phyloP scores from a whole-genome alignment of 2,888 invertebrate species.

The Sinotaia quadrata region DNA sequence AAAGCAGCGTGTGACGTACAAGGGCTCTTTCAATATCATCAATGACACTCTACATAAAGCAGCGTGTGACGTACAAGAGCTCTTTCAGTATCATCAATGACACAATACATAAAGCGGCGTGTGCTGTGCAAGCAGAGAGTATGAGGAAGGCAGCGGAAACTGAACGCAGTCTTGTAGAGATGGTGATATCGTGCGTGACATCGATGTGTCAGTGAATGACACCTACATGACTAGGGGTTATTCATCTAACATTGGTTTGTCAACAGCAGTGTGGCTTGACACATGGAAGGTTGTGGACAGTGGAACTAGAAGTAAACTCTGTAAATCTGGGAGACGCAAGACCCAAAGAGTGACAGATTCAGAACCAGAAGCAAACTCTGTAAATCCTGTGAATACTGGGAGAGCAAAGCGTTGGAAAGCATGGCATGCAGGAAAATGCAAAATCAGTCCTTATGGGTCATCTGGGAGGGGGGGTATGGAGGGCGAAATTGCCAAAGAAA shows the following conservation, averaged over 20 bases:
- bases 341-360: neutral
- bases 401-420: slow-evolving; percentile 1
- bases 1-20: no score
- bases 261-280: neutral
- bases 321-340: slow-evolving; percentile 14
- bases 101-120: neutral
- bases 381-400: no score
- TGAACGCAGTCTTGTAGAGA: neutral
- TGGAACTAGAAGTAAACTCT: neutral
- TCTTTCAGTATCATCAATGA: no score
- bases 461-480: slow-evolving; percentile 1
- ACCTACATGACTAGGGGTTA: slow-evolving; percentile 12
- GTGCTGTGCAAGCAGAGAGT: neutral
- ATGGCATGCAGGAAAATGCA: neutral
- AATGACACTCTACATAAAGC: no score
- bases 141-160: slow-evolving; percentile 2
- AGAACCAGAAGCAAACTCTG: no score
- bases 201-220: neutral
- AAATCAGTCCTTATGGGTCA: neutral
- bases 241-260: neutral
- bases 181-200: neutral
- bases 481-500: neutral
- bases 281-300: slow-evolving; percentile 5
- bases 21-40: no score
- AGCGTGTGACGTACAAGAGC: no score